Conservation (phyloP, 2,113 vertebrate genomes). For the Dissostichus mawsoni region DNA sequence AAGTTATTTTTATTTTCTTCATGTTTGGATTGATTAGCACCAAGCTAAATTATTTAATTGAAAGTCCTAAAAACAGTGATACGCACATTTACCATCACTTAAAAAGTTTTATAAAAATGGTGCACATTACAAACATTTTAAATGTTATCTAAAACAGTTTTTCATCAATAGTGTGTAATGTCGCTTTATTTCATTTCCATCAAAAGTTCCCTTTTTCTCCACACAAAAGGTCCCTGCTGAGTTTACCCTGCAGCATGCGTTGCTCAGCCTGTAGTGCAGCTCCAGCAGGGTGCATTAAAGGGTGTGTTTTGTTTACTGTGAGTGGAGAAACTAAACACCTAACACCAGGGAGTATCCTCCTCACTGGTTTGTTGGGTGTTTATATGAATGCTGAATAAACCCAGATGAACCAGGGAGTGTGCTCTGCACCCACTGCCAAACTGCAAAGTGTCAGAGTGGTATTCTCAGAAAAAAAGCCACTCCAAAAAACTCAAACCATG, state of each 20-base stretch:
- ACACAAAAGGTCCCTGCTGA: neutral
- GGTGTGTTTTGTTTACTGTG: no score
- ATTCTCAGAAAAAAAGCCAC: constrained; percentile 2
- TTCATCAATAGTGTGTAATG: neutral
- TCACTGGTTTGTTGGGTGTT: neutral
- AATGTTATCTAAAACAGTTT: neutral
- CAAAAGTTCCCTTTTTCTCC: neutral
- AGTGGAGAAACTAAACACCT: no score
- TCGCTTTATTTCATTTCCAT: neutral
- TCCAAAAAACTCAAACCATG: neutral
- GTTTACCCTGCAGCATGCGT: neutral
- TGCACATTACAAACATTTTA: neutral
- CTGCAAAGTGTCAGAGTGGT: neutral
- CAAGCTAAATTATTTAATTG: no score
- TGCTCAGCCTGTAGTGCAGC: constrained; percentile 24
- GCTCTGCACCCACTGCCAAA: neutral
- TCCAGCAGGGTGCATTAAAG: no score
- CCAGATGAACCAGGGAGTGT: constrained; percentile 17
- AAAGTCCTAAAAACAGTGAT: neutral
- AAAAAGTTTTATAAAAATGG: neutral
- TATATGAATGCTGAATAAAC: neutral
- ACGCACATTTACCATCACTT: neutral
- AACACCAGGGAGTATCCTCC: no score
- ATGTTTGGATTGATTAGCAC: neutral
- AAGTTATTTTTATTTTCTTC: no score